A percentile compares a stretch with the other conserved stretches of the same genome.
Conservation (phyloP, 2,888 invertebrate species). For the Dilophus febrilis region DNA sequence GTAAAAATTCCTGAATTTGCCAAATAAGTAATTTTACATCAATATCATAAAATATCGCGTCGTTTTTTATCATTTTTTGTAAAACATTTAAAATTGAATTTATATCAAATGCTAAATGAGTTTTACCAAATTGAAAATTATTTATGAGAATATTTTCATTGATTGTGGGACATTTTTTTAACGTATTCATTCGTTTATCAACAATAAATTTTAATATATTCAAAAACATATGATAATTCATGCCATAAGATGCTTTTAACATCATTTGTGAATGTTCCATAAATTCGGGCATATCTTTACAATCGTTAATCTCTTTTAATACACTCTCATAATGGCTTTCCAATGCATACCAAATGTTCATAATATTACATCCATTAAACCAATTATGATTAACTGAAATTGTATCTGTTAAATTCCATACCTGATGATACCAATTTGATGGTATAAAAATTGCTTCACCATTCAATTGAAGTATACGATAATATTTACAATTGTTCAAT, state of each 20-base stretch:
- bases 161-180: no score
- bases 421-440: constrained; percentile 95
- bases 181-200: constrained; percentile 33
- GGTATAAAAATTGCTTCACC: constrained; percentile 93
- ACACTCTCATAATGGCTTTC: constrained; percentile 45
- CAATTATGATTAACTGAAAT: constrained; percentile 97
- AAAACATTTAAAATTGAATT: not conserved
- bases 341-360: constrained; percentile 52
- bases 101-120: constrained; percentile 11
- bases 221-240: constrained; percentile 53
- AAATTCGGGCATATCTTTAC: constrained; percentile 56
- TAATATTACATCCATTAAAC: constrained; percentile 81
- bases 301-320: constrained; percentile 63
- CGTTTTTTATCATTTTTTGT: no score
- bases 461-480: constrained; percentile 58
- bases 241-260: constrained; percentile 58
- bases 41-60: no score
- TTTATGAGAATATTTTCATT: not conserved
- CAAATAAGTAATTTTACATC: no score
- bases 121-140: constrained; percentile 4
- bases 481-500: constrained; percentile 28
- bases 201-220: constrained; percentile 47
- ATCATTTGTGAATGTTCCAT: constrained; percentile 63
- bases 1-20: no score
- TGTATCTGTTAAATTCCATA: constrained; percentile 79